A percentile compares a stretch with the other conserved stretches of the same genome.
phyloP scores from a whole-genome alignment of 1,140 invertebrate species.

The Bombus cullumanus region DNA sequence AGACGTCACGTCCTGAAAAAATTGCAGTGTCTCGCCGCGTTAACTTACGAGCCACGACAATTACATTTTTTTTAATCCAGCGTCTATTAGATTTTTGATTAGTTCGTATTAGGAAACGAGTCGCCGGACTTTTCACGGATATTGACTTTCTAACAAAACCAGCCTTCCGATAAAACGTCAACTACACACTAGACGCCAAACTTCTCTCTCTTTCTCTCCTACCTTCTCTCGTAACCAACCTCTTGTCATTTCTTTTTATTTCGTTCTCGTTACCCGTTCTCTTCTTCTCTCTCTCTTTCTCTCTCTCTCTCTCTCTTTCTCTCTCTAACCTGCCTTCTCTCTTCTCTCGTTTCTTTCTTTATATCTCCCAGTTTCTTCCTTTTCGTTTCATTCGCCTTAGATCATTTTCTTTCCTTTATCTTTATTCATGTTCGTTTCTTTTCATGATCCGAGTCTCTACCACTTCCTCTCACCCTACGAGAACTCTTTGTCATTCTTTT shows the following conservation, averaged over 20 bases:
- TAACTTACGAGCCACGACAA: neutral
- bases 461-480: constrained; percentile 11
- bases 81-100: neutral
- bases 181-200: constrained; percentile 13
- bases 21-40: no score
- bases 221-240: neutral
- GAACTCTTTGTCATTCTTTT: constrained; percentile 19
- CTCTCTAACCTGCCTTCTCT: neutral
- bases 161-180: constrained; percentile 4
- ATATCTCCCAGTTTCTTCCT: neutral
- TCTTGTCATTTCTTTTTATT: neutral
- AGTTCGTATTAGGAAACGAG: neutral
- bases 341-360: neutral
- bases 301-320: neutral
- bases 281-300: neutral
- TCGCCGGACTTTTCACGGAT: neutral
- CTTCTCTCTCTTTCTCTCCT: neutral
- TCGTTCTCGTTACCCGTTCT: no score
- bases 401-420: constrained; percentile 30
- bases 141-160: constrained; percentile 14
- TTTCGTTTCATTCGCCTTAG: neutral
- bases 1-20: neutral
- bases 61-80: neutral
- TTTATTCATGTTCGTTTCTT: constrained; percentile 26
- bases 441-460: neutral